phyloP scores from a whole-genome alignment of 92 coral and sea anemone species.

The Epizoanthus illoricatus region DNA sequence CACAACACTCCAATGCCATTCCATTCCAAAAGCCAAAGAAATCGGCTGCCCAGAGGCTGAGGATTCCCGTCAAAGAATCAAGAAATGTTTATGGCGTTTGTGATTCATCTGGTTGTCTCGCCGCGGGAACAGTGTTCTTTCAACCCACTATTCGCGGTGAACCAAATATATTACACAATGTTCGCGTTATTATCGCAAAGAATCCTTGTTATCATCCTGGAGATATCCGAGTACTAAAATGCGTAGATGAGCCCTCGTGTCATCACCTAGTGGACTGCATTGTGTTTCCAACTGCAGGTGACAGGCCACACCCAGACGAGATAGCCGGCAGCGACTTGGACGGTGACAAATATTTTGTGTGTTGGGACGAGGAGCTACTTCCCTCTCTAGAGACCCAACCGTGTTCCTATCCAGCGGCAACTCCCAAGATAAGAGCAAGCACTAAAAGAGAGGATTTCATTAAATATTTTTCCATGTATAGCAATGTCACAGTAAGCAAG shows the following conservation, averaged over 20 bases:
- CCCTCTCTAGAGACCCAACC: constrained; percentile 57
- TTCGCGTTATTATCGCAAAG: constrained; percentile 81
- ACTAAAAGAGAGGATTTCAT: constrained; percentile 60
- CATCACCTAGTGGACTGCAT: constrained; percentile 86
- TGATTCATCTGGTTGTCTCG: constrained; percentile 73
- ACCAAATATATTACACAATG: constrained; percentile 56
- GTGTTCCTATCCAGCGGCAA: constrained; percentile 76
- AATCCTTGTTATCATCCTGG: constrained; percentile 94
- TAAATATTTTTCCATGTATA: constrained; percentile 74
- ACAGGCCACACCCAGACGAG: constrained; percentile 87
- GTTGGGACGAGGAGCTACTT: constrained; percentile 85
- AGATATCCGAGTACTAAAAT: constrained; percentile 72
- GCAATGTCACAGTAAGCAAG: constrained; percentile 65
- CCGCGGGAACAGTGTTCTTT: constrained; percentile 67
- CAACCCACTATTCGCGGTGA: constrained; percentile 76
- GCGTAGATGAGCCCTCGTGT: constrained; percentile 62
- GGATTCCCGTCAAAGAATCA: constrained; percentile 78
- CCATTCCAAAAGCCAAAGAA: constrained; percentile 60
- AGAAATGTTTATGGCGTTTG: constrained; percentile 91
- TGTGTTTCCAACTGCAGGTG: constrained; percentile 87
- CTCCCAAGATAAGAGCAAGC: constrained; percentile 26
- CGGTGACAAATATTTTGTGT: constrained; percentile 88
- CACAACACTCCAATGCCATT: constrained; percentile 42
- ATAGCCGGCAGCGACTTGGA: constrained; percentile 94
- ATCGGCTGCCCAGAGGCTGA: constrained; percentile 68